phyloP scores from a whole-genome alignment of 2,797 vertebrate species.

The Spinus pinus region DNA sequence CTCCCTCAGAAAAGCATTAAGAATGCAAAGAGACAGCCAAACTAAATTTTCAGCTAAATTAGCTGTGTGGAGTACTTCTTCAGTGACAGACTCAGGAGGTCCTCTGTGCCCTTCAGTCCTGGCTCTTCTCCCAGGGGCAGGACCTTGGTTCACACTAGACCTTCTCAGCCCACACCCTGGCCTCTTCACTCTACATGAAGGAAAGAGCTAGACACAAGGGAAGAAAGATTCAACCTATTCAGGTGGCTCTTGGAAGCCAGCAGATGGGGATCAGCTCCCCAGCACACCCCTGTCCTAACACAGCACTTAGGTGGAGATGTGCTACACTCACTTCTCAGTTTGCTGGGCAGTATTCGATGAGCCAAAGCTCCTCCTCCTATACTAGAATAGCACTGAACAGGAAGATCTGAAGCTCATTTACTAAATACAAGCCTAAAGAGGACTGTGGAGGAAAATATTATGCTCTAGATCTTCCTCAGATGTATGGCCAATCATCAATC shows the following conservation, averaged over 20 bases:
- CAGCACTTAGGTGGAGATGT: accelerated
- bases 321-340: accelerated
- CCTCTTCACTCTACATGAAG: background rate
- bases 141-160: background rate
- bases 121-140: background rate
- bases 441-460: background rate
- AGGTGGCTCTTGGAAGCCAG: background rate
- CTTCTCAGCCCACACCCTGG: background rate
- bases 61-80: background rate
- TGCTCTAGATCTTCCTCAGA: conserved; percentile 4
- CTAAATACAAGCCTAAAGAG: background rate
- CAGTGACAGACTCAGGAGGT: background rate
- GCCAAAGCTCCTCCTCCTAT: background rate
- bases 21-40: background rate
- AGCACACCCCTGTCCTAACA: accelerated
- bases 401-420: conserved; percentile 22
- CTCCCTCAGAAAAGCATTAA: background rate
- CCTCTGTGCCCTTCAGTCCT: accelerated
- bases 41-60: background rate
- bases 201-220: no score
- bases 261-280: background rate
- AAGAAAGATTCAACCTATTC: background rate
- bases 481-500: background rate
- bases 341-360: background rate
- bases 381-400: background rate